Base-by-base conservation (phyloP, 2,113 vertebrate species). In the Thamnaconus septentrionalis region DNA sequence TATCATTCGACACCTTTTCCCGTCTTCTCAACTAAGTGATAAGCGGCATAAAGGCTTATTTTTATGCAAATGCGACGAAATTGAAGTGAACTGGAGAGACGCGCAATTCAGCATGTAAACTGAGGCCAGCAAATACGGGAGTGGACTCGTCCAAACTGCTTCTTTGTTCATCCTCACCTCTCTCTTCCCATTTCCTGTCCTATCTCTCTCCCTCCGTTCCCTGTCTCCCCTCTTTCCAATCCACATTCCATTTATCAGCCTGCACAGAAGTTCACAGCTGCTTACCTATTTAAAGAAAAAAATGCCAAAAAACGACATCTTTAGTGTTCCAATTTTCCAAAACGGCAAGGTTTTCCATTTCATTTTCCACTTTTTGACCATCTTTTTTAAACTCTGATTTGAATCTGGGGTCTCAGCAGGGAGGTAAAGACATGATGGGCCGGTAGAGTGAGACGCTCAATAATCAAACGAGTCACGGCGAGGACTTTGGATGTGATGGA, bases 321-420 rank as follows among this genome's bases (percentile, higher is more conserved):
- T 31, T 31, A 2, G 18, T 74, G 74, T 65, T 82, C 54, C 70
- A 63, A 72, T 76, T 77, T 12, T 76, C 69, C 67, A 18, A 80
- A 76, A 77, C 79, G 85, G 81, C 81, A 69, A 80, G 77, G 66
- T 69, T 65, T 68, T 63, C 75, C 66, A 61, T 85, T 83, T 67
- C 63, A 5, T 41, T 59, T 55, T 67, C 64, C 58, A 31, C 18
- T 31, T 31, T 31, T 31, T 31, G 18, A 31, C 18, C 18, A 31
- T 31, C 18, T 31, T 31, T 31, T 31, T 31, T 31, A 31, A 41
- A 54, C 75, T 87, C 79, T 77, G 75, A 83, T 73, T 78, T 41
- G 57, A 67, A 64, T 63, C 40, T 69, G 73, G 61, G 67, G 70
- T 2, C 75, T 75, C 59, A 63, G 40, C 74, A 73, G 72, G 69